Conservation (phyloP, 1,140 invertebrate species). For the Hypsibius dujardini region DNA sequence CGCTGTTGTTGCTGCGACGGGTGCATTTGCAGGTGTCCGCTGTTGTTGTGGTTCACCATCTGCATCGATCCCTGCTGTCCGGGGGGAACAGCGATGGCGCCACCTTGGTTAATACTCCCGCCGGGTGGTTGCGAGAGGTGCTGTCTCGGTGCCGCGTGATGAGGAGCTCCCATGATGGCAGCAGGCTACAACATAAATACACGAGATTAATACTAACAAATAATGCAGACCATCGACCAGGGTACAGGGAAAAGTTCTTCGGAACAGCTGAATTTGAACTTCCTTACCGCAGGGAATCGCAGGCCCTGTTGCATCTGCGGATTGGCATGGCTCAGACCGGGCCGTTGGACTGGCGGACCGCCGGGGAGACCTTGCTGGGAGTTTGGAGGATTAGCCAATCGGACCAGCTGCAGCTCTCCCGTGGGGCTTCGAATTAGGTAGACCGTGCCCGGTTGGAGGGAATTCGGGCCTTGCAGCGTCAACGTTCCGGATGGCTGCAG, state of each 20-base stretch:
- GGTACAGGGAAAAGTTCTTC: too few species aligned
- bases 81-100: neutral
- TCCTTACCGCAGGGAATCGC: conserved; percentile 2
- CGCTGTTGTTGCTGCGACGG: neutral
- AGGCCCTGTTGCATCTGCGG: neutral
- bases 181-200: neutral
- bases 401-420: conserved; percentile 16
- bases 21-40: neutral
- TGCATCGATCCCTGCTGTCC: neutral
- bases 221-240: too few species aligned
- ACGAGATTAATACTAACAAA: neutral
- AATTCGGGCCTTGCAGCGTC: neutral
- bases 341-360: neutral
- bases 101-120: too few species aligned
- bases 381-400: neutral
- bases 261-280: too few species aligned
- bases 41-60: neutral
- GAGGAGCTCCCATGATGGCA: neutral
- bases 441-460: conserved; percentile 12
- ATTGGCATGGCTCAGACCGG: neutral
- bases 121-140: too few species aligned
- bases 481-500: too few species aligned
- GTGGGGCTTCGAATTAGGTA: conserved; percentile 10
- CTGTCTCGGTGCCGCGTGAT: too few species aligned
- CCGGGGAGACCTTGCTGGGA: neutral